Evolutionary conservation across 2,113 vertebrate species (phyloP), one percentile per base, ranked within the genome.

Genomic region (Phalacrocorax pelagicus): DNA sequence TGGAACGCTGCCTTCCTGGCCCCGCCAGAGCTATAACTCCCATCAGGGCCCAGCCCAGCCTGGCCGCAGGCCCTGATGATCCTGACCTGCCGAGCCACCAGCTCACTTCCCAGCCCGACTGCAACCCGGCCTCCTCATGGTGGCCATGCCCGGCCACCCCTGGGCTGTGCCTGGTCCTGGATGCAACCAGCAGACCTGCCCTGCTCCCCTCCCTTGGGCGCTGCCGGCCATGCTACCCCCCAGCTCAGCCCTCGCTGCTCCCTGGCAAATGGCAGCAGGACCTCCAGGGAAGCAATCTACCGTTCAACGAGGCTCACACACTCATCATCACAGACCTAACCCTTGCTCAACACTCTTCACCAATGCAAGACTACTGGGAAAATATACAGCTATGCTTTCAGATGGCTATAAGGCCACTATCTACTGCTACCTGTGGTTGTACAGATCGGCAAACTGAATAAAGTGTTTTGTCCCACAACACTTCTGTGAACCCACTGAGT

Each of bases 261-360:
- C 74, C 44, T 26, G 52, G 22, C n/a, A 75, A 75, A 88, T 0
- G 2, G 22, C 29, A 72, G 23, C 29, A 82, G 61, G 36, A 81
- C 10, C 1, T 14, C 4, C 58, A 83, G 30, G 24, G 51, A 86
- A 65, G 59, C 7, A 46, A 36, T 52, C 11, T 10, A 34, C 3
- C 0, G 0, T 30, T 62, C 40, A 77, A 2, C 2, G 14, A 87
- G 38, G 66, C 17, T 74, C 57, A 51, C 8, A n/a, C 9, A 16
- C 42, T 42, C n/a, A 61, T 75, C 47, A 44, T 36, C 73, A 47
- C 11, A 80, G 67, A 44, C 11, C 46, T 57, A 80, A 61, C 34
- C 30, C 29, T 24, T 74, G 34, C 49, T 74, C 44, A 77, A 27
- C 4, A 36, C 16, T 62, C 24, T 51, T 65, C 54, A 52, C 13